Conservation (phyloP, 1,140 invertebrate genomes). For the Sycophaga agraensis region DNA sequence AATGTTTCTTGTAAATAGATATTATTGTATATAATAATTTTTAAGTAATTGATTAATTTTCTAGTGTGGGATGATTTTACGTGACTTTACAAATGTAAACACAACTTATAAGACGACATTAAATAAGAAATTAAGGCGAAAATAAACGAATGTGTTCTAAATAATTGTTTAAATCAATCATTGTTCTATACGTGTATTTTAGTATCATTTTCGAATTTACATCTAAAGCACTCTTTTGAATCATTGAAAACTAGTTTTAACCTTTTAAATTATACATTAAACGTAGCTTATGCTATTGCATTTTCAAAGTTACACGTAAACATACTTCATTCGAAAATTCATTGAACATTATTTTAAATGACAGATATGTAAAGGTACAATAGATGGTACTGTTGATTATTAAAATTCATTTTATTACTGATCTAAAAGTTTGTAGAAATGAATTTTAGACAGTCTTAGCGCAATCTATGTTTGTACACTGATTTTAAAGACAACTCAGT, state of each 20-base stretch:
- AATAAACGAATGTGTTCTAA: background rate
- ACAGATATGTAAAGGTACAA: background rate
- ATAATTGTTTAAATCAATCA: constrained; percentile 1
- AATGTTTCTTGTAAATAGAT: background rate
- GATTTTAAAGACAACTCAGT: constrained; percentile 1
- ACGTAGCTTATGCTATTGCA: background rate
- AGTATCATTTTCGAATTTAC: constrained; percentile 6
- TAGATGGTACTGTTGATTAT: background rate
- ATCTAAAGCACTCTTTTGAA: constrained; percentile 2
- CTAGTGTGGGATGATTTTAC: constrained; percentile 21
- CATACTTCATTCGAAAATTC: constrained; percentile 5
- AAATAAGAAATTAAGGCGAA: constrained; percentile 16
- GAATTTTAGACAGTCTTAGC: constrained; percentile 20
- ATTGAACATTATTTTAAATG: background rate
- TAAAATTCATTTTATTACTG: background rate
- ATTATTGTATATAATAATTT: constrained; percentile 1
- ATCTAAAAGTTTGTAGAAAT: background rate
- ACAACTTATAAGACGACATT: background rate
- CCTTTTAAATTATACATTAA: background rate
- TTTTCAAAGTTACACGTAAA: constrained; percentile 12
- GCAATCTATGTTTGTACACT: background rate
- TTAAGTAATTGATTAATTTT: constrained; percentile 11
- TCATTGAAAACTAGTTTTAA: constrained; percentile 10
- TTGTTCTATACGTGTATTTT: constrained; percentile 8
- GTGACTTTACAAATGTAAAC: constrained; percentile 27